phyloP scores from a whole-genome alignment of 2,888 invertebrate genomes.

The Hirtodrosophila confusa region DNA sequence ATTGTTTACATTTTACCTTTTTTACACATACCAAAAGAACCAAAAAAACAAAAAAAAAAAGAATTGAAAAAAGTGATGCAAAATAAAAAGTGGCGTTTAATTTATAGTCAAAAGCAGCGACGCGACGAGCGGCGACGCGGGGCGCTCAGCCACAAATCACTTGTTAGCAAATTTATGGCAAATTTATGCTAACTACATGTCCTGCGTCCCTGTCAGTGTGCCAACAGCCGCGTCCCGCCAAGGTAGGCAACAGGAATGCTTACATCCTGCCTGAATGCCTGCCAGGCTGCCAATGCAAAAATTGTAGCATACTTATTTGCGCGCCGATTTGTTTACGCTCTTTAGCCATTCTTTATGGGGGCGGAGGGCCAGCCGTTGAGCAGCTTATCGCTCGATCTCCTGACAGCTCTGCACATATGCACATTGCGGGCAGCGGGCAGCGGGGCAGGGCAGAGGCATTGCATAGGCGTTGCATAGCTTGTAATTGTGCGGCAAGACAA shows the following conservation, averaged over 20 bases:
- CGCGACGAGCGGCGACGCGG: slow-evolving; percentile 16
- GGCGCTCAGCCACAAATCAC: slow-evolving; percentile 73
- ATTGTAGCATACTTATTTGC: slow-evolving; percentile 56
- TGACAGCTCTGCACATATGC: slow-evolving; percentile 67
- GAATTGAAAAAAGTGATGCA: slow-evolving; percentile 27
- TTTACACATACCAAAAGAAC: slow-evolving; percentile 23
- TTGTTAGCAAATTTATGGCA: slow-evolving; percentile 80
- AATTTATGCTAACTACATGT: slow-evolving; percentile 81
- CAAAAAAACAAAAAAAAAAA: slow-evolving; percentile 8
- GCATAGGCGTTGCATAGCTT: slow-evolving; percentile 4
- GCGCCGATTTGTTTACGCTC: slow-evolving; percentile 48
- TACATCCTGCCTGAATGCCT: slow-evolving; percentile 5
- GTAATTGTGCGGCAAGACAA: slow-evolving; percentile 21
- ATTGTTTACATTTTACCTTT: slow-evolving; percentile 80
- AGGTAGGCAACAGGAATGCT: slow-evolving; percentile 38
- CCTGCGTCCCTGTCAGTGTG: slow-evolving; percentile 42
- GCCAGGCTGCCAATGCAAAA: slow-evolving; percentile 41
- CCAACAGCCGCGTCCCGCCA: not conserved
- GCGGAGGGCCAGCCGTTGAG: not conserved
- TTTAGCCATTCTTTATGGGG: slow-evolving; percentile 24
- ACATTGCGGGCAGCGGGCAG: slow-evolving; percentile 38
- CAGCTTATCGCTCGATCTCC: slow-evolving; percentile 54
- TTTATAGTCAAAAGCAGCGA: slow-evolving; percentile 63
- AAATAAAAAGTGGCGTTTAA: slow-evolving; percentile 71
- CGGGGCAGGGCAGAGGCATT: no score